Conservation (phyloP, 2,797 vertebrate species). For the Lagocephalus sceleratus region DNA sequence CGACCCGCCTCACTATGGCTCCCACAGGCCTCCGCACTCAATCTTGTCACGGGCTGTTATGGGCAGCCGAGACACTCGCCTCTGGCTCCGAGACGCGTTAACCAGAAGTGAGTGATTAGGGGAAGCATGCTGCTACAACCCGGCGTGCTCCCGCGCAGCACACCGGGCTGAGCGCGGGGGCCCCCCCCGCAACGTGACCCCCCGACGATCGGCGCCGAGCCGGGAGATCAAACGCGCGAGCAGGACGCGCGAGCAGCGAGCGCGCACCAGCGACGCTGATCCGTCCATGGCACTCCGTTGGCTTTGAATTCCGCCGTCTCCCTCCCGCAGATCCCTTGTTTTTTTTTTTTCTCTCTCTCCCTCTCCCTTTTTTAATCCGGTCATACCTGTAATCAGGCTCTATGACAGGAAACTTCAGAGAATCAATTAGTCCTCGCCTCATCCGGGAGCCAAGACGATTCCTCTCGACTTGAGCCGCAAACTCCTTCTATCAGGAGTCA, state of each 20-base stretch:
- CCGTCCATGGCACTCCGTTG: slow-evolving; percentile 72
- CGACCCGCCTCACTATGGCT: slow-evolving; percentile 65
- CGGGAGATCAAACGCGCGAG: slow-evolving; percentile 64
- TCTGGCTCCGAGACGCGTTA: slow-evolving; percentile 72
- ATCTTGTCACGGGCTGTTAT: slow-evolving; percentile 68
- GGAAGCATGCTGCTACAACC: slow-evolving; percentile 62
- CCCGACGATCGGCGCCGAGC: slow-evolving; percentile 69
- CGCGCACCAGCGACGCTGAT: slow-evolving; percentile 68
- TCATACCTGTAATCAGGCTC: slow-evolving; percentile 80
- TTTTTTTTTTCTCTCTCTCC: slow-evolving; percentile 58
- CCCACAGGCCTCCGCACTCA: slow-evolving; percentile 68
- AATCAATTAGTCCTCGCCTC: slow-evolving; percentile 83
- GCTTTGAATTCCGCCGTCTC: slow-evolving; percentile 75
- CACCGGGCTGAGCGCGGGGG: slow-evolving; percentile 35
- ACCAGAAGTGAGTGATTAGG: slow-evolving; percentile 75
- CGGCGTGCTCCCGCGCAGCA: slow-evolving; percentile 60
- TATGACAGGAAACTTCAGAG: slow-evolving; percentile 80
- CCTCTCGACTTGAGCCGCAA: slow-evolving; percentile 82
- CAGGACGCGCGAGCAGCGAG: slow-evolving; percentile 54
- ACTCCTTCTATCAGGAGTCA: slow-evolving; percentile 86
- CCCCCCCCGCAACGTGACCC: slow-evolving; percentile 63
- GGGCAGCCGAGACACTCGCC: slow-evolving; percentile 71
- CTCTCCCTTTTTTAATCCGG: slow-evolving; percentile 73
- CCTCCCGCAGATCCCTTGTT: slow-evolving; percentile 76
- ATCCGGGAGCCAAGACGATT: slow-evolving; percentile 81